A percentile compares a stretch with the other conserved stretches of the same genome.
Conservation (phyloP, 2,113 vertebrate species). For the Tetrax tetrax region DNA sequence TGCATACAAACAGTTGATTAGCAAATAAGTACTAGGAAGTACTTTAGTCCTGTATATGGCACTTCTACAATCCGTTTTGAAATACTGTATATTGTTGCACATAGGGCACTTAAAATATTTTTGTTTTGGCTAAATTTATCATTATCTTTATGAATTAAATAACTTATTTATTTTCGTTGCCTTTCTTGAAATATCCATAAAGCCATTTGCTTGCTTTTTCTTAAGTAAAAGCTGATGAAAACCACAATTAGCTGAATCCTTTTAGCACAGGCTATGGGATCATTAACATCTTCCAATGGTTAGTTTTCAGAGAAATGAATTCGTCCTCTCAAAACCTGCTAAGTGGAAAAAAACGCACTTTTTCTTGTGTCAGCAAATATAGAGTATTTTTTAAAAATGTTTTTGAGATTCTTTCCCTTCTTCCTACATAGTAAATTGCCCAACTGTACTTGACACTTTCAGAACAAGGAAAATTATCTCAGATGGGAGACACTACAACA, state of each 20-base stretch:
- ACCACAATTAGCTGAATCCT: neutral
- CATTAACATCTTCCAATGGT: neutral
- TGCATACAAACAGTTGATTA: neutral
- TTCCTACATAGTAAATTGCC: neutral
- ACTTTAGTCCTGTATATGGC: neutral
- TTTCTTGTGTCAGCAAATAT: neutral
- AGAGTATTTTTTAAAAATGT: neutral
- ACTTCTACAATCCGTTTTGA: neutral
- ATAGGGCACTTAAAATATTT: neutral
- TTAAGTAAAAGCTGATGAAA: neutral
- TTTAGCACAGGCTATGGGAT: neutral
- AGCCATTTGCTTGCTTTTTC: neutral
- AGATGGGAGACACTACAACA: neutral
- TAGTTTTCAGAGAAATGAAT: neutral
- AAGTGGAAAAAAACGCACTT: fast-evolving
- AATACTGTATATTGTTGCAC: neutral
- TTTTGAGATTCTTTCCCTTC: neutral
- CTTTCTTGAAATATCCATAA: neutral
- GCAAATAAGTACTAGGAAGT: neutral
- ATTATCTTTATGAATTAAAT: neutral
- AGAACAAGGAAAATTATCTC: neutral
- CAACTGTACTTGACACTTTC: neutral
- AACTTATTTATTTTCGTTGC: neutral
- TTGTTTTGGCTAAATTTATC: neutral
- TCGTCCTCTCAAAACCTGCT: neutral